Evolutionary conservation across 1,140 invertebrate species (phyloP).

Genomic region (Cherax destructor): DNA sequence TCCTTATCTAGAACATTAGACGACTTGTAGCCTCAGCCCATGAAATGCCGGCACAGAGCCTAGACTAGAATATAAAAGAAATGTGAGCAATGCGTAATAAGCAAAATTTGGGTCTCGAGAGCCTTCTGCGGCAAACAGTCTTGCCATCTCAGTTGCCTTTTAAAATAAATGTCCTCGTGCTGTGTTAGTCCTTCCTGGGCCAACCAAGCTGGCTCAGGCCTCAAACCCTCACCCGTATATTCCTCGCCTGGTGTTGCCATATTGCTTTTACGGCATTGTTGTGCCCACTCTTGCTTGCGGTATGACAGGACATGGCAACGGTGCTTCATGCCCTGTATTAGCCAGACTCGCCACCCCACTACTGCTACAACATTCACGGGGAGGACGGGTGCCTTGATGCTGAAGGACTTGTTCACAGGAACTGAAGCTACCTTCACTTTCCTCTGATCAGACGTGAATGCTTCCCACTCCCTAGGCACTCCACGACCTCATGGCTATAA

Average conservation of each 20-base stretch:
- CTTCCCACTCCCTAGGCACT: too few relatives aligned
- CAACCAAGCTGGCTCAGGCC: not conserved
- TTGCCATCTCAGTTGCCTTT: constrained; percentile 44
- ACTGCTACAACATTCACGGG: not conserved
- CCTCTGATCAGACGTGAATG: too few relatives aligned
- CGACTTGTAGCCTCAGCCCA: not conserved
- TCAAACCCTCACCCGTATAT: not conserved
- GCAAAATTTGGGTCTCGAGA: constrained; percentile 55
- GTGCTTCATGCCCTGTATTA: constrained; percentile 41
- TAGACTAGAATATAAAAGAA: not conserved
- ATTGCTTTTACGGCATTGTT: not conserved
- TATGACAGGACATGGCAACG: constrained; percentile 10
- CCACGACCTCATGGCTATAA: too few relatives aligned
- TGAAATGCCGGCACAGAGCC: constrained; percentile 5
- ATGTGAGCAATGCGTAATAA: constrained; percentile 4
- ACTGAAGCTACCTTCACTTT: too few relatives aligned
- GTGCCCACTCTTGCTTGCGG: not conserved
- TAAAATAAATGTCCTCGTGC: constrained; percentile 45
- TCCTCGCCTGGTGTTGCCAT: not conserved
- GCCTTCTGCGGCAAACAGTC: constrained; percentile 57
- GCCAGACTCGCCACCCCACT: constrained; percentile 11
- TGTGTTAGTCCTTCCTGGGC: constrained; percentile 17
- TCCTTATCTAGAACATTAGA: not conserved
- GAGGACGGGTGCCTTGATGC: too few relatives aligned
- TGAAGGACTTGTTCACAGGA: too few relatives aligned